A percentile compares a stretch with the other conserved stretches of the same genome.
phyloP scores from a whole-genome alignment of 1,140 invertebrate species.

The Anthonomus grandis region DNA sequence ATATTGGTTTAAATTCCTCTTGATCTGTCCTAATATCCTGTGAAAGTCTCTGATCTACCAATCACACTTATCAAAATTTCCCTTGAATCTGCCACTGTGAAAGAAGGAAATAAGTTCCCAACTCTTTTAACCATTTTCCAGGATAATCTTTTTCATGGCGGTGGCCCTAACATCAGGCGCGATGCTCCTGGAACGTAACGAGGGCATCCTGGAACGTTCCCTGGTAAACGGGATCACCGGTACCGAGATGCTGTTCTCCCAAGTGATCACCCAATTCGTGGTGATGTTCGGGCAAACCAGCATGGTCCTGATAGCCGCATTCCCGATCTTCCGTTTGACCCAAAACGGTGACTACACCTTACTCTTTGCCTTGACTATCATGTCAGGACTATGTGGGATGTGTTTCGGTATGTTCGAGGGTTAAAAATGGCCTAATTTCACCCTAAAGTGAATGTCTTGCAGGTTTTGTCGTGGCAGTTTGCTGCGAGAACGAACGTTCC shows the following conservation, averaged over 20 bases:
- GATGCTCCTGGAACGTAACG: slow-evolving; percentile 87
- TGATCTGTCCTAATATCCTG: too few species aligned
- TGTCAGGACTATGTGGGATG: slow-evolving; percentile 91
- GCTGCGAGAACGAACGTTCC: slow-evolving; percentile 85
- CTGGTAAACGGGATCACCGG: slow-evolving; percentile 72
- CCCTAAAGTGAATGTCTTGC: slow-evolving; percentile 34
- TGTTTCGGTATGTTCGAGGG: slow-evolving; percentile 61
- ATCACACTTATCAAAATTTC: too few species aligned
- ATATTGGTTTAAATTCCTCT: too few species aligned
- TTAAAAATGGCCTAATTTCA: too few species aligned
- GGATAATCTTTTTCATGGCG: slow-evolving; percentile 92
- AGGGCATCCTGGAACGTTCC: slow-evolving; percentile 84
- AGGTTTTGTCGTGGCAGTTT: slow-evolving; percentile 84
- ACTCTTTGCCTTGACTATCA: slow-evolving; percentile 72
- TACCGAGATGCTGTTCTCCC: slow-evolving; percentile 75
- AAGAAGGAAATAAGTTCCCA: not conserved
- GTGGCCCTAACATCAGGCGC: slow-evolving; percentile 91
- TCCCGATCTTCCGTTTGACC: slow-evolving; percentile 78
- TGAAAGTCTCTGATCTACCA: too few species aligned
- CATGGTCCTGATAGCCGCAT: slow-evolving; percentile 78
- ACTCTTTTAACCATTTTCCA: slow-evolving; percentile 47
- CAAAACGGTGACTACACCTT: slow-evolving; percentile 72
- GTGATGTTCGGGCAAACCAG: slow-evolving; percentile 83
- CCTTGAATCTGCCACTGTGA: not conserved
- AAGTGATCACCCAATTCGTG: slow-evolving; percentile 82